Evolutionary conservation across 2,113 vertebrate genomes (phyloP).

Genomic region (Percopsis transmontana): DNA sequence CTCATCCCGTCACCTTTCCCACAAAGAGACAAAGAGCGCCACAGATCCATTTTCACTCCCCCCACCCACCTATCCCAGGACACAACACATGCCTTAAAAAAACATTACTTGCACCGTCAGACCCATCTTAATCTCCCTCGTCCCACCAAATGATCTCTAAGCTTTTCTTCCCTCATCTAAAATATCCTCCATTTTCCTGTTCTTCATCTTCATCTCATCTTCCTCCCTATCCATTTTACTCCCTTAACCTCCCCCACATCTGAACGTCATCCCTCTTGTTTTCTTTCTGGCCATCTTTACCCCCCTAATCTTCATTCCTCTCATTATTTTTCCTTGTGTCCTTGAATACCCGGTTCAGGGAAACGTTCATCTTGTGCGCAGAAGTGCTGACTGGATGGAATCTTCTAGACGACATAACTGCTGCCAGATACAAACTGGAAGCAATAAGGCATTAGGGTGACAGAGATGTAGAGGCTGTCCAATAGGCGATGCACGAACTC

Average conservation of each 20-base stretch:
- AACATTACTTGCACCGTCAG: conserved; percentile 21
- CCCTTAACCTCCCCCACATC: conserved; percentile 4
- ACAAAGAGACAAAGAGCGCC: conserved; percentile 42
- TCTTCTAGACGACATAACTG: conserved; percentile 6
- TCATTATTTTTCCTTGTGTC: conserved; percentile 26
- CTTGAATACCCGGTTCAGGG: conserved; percentile 34
- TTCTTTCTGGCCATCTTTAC: conserved; percentile 4
- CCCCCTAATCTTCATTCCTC: conserved; percentile 50
- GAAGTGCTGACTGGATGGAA: conserved; percentile 55
- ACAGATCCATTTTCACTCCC: not conserved
- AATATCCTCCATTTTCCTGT: not conserved
- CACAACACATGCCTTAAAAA: conserved; percentile 30
- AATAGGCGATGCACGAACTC: conserved; percentile 8
- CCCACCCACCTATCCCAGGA: conserved; percentile 7
- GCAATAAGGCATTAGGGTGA: conserved; percentile 21
- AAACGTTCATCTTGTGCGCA: conserved; percentile 38
- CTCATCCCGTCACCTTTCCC: conserved; percentile 39
- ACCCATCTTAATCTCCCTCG: conserved; percentile 19
- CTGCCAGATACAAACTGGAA: conserved; percentile 28
- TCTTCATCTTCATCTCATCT: not conserved
- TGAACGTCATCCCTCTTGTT: not conserved
- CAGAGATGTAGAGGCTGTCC: conserved; percentile 39
- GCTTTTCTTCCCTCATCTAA: not conserved
- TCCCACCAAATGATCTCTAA: not conserved
- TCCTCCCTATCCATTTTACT: not conserved